Base-by-base conservation (phyloP, 1,140 invertebrate species). In the Antheraea mylitta region DNA sequence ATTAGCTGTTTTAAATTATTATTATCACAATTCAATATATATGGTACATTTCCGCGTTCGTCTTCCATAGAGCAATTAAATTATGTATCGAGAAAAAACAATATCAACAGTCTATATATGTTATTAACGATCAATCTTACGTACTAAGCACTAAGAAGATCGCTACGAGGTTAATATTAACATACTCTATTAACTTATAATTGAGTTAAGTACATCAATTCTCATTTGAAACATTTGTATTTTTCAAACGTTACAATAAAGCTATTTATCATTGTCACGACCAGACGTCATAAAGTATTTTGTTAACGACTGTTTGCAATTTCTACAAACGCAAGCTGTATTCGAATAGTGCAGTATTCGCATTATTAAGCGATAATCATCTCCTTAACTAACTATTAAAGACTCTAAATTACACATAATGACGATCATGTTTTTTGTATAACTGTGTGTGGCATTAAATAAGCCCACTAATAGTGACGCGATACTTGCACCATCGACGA, bases 401-500 rank as follows among this genome's bases (percentile, higher is more conserved):
- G 60, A 18, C 4, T 61, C 60, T 61, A 61, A 61, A 61, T 61
- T 61, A 36, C 60, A 61, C 60, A 30, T 61, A 61, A 61, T 61
- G 60, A 30, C 19, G 5, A 9, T 61, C 30, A 36, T 61, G 16
- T 11, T 61, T 61, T 61, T 61, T 61, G 11, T 61, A 22, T 22
- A 22, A 76, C 75, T 74, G 85, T 84, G 83, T 86, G 83, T 86
- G 80, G 85, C 79, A 78, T 73, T 70, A 73, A 73, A 84, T 87
- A 81, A 77, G 77, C 81, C 79, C 77, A 78, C 82, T 89, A 83
- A 84, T 87, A 85, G 85, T 79, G 61, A 72, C 68, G 72, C 73
- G 78, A 72, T 65, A 75, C 78, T 75, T 67, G 72, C 68, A 74
- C 78, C 75, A 76, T 75, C 72, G 73, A 86, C 82, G 42, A 90